Evolutionary conservation across 2,113 vertebrate genomes (phyloP).

Genomic region (Petroica traversi): DNA sequence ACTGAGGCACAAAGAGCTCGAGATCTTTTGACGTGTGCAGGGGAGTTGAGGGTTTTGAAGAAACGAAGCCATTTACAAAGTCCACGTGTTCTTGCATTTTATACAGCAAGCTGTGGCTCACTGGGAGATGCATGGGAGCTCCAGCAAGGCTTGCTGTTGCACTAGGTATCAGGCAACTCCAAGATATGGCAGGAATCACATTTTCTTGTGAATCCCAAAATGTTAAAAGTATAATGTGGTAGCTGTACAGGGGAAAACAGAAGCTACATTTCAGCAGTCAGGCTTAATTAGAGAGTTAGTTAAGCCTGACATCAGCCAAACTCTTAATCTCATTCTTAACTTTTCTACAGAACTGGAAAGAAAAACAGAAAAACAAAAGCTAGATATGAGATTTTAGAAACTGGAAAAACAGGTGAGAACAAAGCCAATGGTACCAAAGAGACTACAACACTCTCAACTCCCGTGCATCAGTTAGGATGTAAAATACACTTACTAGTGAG

Average conservation of each 20-base stretch:
- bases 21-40: background rate
- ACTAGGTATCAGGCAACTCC: background rate
- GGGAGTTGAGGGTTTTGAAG: background rate
- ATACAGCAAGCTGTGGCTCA: background rate
- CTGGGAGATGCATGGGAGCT: background rate
- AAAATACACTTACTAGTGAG: conserved; percentile 69
- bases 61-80: background rate
- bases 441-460: background rate
- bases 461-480: conserved; percentile 71
- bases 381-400: background rate
- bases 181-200: background rate
- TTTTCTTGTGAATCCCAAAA: background rate
- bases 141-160: background rate
- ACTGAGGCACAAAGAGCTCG: background rate
- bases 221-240: background rate
- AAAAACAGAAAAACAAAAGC: background rate
- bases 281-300: background rate
- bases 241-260: background rate
- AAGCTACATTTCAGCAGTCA: background rate
- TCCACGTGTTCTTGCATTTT: background rate
- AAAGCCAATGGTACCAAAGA: background rate
- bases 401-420: background rate
- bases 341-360: background rate
- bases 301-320: background rate
- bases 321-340: background rate